These are phyloP conservation scores for Lepilemur septentrionalis DNA, from an alignment of 2,797 vertebrate genomes.

Conservation along the genomic window DNA sequence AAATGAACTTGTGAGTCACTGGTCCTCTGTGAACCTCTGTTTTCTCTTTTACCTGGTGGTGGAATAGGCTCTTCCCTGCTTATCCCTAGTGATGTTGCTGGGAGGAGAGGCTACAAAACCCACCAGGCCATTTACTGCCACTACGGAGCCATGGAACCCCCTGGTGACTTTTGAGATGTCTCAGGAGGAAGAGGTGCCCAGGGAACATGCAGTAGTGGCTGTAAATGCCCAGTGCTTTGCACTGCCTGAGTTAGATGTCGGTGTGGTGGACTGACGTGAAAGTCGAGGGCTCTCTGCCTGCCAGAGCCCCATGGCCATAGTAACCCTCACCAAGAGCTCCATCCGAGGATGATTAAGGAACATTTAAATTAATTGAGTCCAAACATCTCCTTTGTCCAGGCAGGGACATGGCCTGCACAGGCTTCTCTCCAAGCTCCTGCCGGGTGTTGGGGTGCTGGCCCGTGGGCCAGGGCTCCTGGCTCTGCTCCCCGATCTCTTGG, in stretches of 20 bases:
- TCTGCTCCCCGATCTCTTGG: background rate
- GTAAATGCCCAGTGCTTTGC: background rate
- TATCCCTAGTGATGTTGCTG: background rate
- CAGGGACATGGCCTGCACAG: background rate
- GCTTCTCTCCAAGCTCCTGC: background rate
- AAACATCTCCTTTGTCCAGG: background rate
- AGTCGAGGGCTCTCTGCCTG: background rate
- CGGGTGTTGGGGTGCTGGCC: background rate
- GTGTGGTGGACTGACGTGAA: background rate
- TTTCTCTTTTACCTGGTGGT: background rate
- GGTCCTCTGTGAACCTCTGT: background rate
- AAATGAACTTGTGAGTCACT: background rate
- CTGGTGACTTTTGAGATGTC: background rate
- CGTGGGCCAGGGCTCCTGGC: background rate
- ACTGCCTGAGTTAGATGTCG: background rate
- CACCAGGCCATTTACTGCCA: too few species aligned
- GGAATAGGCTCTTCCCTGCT: background rate
- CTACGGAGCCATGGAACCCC: background rate
- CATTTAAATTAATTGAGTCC: slow-evolving; percentile 21
- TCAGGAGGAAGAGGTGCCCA: background rate
- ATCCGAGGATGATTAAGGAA: slow-evolving; percentile 33
- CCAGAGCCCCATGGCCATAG: slow-evolving; percentile 17
- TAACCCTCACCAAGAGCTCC: background rate
- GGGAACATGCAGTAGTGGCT: background rate
- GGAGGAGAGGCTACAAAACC: background rate